phyloP scores from a whole-genome alignment of 2,888 invertebrate genomes.

The Drosophila algonquin region DNA sequence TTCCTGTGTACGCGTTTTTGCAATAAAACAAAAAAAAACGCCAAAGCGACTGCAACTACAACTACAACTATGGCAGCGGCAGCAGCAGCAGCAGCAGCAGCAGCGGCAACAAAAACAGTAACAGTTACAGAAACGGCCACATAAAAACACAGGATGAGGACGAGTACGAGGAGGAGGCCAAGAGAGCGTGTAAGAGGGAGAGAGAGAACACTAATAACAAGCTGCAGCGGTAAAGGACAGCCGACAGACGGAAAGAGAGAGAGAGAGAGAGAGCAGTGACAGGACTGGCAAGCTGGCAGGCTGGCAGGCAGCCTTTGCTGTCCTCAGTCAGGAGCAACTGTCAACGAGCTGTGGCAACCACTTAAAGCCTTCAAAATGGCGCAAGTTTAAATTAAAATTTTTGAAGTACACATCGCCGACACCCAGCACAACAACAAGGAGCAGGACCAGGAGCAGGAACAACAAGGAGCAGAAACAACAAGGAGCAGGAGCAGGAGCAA shows the following conservation, averaged over 20 bases:
- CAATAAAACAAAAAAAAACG: conserved; percentile 54
- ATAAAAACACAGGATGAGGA: not conserved
- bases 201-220: conserved; percentile 69
- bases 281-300: conserved; percentile 43
- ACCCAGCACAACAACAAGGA: conserved; percentile 41
- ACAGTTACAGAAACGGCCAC: conserved; percentile 38
- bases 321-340: conserved; percentile 70
- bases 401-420: conserved; percentile 73
- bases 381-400: conserved; percentile 81
- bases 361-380: conserved; percentile 80
- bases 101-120: not conserved
- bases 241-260: conserved; percentile 15
- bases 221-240: conserved; percentile 62
- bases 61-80: conserved; percentile 31
- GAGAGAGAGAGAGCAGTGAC: conserved; percentile 22
- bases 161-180: not conserved
- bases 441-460: conserved; percentile 31
- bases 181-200: not conserved
- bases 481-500: conserved; percentile 32
- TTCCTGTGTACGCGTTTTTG: conserved; percentile 39
- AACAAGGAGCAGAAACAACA: conserved; percentile 30
- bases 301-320: conserved; percentile 45
- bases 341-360: conserved; percentile 79
- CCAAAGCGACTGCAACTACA: conserved; percentile 32
- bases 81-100: conserved; percentile 11